A percentile compares a stretch with the other conserved stretches of the same genome.
These are phyloP conservation scores for Heliconius melpomene DNA, from an alignment of 1,140 invertebrate species.

Conservation along the genomic window DNA sequence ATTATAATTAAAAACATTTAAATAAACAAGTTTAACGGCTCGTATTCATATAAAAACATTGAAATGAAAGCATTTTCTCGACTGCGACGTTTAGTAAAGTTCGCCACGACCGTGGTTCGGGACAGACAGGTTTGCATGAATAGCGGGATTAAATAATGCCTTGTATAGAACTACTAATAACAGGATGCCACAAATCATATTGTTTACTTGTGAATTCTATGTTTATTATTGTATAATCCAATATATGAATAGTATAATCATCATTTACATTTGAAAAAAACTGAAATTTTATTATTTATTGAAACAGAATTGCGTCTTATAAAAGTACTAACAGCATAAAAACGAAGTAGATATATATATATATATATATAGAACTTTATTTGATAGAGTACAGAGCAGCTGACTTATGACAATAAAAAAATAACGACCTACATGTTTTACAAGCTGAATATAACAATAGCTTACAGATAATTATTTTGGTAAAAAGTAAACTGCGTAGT, in stretches of 20 bases:
- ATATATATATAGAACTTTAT: not conserved
- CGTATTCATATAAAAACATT: slow-evolving; percentile 20
- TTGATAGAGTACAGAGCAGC: not conserved
- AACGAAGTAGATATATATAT: not conserved
- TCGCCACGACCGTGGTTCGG: slow-evolving; percentile 31
- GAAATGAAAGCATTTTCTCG: slow-evolving; percentile 35
- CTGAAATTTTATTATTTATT: not conserved
- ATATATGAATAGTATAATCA: not conserved
- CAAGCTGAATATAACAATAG: slow-evolving; percentile 57
- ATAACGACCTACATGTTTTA: slow-evolving; percentile 61
- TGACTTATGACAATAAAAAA: slow-evolving; percentile 59
- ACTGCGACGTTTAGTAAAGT: slow-evolving; percentile 33
- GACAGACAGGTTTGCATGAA: slow-evolving; percentile 41
- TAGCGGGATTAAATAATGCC: slow-evolving; percentile 41
- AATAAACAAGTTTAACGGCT: slow-evolving; percentile 16
- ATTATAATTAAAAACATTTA: slow-evolving; percentile 24
- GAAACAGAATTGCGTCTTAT: not conserved
- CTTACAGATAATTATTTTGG: slow-evolving; percentile 38
- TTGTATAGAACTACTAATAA: slow-evolving; percentile 37
- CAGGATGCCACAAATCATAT: slow-evolving; percentile 34
- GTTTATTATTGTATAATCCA: too few species aligned
- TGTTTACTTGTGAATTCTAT: too few species aligned
- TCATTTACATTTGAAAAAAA: not conserved
- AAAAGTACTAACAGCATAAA: not conserved
- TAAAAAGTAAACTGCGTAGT: slow-evolving; percentile 46